Percentiles rank a stretch among this genome's conserved stretches.
Conservation (phyloP, 1,140 invertebrate genomes). For the Trichonephila clavata region DNA sequence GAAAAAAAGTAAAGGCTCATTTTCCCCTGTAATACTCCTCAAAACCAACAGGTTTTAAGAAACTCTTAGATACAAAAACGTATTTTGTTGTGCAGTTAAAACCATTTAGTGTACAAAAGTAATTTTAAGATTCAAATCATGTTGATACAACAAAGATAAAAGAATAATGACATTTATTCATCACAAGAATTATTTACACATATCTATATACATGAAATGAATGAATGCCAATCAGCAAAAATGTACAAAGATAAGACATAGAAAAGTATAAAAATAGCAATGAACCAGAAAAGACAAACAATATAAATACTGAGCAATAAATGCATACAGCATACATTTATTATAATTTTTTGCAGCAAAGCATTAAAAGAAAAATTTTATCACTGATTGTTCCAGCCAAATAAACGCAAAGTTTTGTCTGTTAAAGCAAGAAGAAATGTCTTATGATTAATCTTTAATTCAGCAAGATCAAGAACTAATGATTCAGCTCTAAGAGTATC, state of each 20-base stretch:
- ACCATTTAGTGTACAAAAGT: too few species aligned
- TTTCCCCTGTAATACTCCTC: too few species aligned
- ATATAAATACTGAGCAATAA: not conserved
- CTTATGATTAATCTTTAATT: slow-evolving; percentile 82
- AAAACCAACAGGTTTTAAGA: too few species aligned
- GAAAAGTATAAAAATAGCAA: not conserved
- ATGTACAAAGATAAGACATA: not conserved
- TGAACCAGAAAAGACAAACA: not conserved
- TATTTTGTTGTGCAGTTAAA: too few species aligned
- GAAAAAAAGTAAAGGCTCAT: too few species aligned
- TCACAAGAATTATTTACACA: not conserved
- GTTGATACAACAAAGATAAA: not conserved
- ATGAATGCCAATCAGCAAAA: not conserved
- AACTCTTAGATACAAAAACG: too few species aligned
- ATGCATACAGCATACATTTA: not conserved
- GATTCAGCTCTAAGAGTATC: slow-evolving; percentile 84
- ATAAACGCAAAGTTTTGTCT: slow-evolving; percentile 85
- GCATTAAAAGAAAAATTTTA: not conserved
- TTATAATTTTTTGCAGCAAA: not conserved
- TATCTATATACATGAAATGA: not conserved
- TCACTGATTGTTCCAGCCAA: slow-evolving; percentile 81
- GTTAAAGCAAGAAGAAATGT: slow-evolving; percentile 85
- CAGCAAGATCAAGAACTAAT: slow-evolving; percentile 85
- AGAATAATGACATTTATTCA: not conserved
- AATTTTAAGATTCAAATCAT: too few species aligned